Conservation (phyloP, 1,140 invertebrate genomes). For the Acromyrmex echinatior region DNA sequence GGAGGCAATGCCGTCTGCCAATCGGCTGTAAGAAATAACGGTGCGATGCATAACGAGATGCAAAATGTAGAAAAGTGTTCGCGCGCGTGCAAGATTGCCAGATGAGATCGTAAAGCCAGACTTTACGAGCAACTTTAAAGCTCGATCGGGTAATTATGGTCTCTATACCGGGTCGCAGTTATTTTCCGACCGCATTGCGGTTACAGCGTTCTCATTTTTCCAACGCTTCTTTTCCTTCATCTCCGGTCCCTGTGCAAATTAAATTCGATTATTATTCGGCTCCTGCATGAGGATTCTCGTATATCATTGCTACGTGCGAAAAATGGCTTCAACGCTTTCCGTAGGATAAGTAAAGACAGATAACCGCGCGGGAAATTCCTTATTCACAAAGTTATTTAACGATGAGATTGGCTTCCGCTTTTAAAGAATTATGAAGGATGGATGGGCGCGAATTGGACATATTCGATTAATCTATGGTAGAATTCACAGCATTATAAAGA, state of each 20-base stretch:
- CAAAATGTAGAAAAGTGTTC: conserved; percentile 19
- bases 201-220: conserved; percentile 1
- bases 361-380: conserved; percentile 32
- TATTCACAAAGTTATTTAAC: conserved; percentile 28
- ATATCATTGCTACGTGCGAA: conserved; percentile 48
- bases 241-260: conserved; percentile 18
- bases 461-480: conserved; percentile 31
- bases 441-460: conserved; percentile 14
- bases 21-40: conserved; percentile 36
- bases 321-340: conserved; percentile 35
- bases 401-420: conserved; percentile 29
- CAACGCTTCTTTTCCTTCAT: not conserved
- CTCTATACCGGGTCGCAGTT: conserved; percentile 12
- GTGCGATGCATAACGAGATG: conserved; percentile 38
- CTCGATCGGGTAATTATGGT: conserved; percentile 46
- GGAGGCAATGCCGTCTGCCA: conserved; percentile 10
- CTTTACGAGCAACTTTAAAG: conserved; percentile 46
- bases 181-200: not conserved
- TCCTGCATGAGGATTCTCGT: not conserved
- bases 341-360: conserved; percentile 39
- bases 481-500: conserved; percentile 10
- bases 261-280: conserved; percentile 60
- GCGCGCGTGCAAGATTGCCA: not conserved
- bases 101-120: conserved; percentile 41
- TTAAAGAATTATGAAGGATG: conserved; percentile 13